phyloP scores from a whole-genome alignment of 2,113 vertebrate genomes.

The Gymnarchus niloticus region DNA sequence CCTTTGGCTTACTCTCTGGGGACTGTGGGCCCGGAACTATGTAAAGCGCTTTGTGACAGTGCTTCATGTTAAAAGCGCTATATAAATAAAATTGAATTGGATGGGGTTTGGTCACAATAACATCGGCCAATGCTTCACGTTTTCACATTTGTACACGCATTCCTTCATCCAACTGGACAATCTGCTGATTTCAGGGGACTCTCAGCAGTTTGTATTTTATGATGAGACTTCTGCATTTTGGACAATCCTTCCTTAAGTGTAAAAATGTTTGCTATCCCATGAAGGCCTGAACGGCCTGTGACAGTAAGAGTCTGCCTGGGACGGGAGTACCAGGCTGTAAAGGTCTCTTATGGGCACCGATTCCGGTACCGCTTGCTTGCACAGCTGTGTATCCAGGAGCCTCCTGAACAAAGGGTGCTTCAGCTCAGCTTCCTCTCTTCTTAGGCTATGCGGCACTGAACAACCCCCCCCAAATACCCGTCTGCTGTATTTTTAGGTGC shows the following conservation, averaged over 20 bases:
- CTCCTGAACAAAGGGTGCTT: conserved; percentile 4
- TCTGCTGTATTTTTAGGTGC: background rate
- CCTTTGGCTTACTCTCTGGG: too few relatives aligned
- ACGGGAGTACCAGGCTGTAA: background rate
- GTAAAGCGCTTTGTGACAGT: too few relatives aligned
- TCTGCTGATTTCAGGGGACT: background rate
- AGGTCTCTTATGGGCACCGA: background rate
- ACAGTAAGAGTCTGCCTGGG: background rate
- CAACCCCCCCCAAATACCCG: background rate
- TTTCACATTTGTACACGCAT: background rate
- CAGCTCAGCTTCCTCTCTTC: background rate
- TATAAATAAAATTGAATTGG: too few relatives aligned
- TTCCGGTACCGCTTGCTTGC: background rate
- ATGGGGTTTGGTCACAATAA: too few relatives aligned
- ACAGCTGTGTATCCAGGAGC: background rate
- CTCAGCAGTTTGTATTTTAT: background rate
- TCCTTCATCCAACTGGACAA: background rate
- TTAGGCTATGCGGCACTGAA: background rate
- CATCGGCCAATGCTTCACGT: too few relatives aligned
- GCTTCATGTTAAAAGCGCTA: too few relatives aligned
- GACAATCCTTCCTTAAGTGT: too few relatives aligned
- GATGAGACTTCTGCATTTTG: background rate
- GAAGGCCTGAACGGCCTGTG: background rate
- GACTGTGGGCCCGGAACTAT: too few relatives aligned
- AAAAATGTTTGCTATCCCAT: background rate